Percentiles rank a stretch among this genome's conserved stretches.
Conservation (phyloP, 2,888 invertebrate genomes). For the Drosophila rubida region DNA sequence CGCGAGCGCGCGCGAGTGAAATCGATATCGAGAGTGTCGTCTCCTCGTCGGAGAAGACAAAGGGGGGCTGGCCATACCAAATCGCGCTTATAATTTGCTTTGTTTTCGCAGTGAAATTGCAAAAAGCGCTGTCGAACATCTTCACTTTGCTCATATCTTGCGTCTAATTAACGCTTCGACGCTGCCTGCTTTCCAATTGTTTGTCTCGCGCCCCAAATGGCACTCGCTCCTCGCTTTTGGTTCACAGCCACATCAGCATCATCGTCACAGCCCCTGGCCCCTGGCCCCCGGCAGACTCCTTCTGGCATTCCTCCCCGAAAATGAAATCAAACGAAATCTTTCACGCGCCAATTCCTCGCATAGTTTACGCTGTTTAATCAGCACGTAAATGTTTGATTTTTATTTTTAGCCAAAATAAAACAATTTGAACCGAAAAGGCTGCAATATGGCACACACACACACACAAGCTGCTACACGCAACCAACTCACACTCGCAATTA, state of each 20-base stretch:
- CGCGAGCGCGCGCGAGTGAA: slow-evolving; percentile 48
- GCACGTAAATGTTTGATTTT: slow-evolving; percentile 63
- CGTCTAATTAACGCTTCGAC: slow-evolving; percentile 70
- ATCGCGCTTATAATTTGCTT: slow-evolving; percentile 60
- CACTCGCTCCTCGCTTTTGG: slow-evolving; percentile 3
- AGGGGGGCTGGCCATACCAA: slow-evolving; percentile 10
- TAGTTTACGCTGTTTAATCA: slow-evolving; percentile 72
- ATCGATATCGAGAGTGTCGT: slow-evolving; percentile 69
- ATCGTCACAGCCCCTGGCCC: not conserved
- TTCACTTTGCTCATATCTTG: slow-evolving; percentile 64
- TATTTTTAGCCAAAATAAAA: slow-evolving; percentile 67
- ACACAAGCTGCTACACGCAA: not conserved
- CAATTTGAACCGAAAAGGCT: slow-evolving; percentile 55
- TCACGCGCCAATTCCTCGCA: slow-evolving; percentile 80
- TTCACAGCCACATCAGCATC: not conserved
- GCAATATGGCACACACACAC: slow-evolving; percentile 47
- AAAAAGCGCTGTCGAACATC: slow-evolving; percentile 44
- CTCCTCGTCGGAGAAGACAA: not conserved
- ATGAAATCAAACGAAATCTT: slow-evolving; percentile 70
- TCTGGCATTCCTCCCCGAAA: slow-evolving; percentile 26
- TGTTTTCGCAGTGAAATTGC: slow-evolving; percentile 68
- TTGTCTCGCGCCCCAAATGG: slow-evolving; percentile 52
- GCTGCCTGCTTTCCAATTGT: slow-evolving; percentile 70
- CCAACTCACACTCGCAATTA: slow-evolving; percentile 1
- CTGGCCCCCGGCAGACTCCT: not conserved